A percentile compares a stretch with the other conserved stretches of the same genome.
Evolutionary conservation across 2,113 vertebrate species (phyloP).

Genomic region (Leptobrachium leishanense): DNA sequence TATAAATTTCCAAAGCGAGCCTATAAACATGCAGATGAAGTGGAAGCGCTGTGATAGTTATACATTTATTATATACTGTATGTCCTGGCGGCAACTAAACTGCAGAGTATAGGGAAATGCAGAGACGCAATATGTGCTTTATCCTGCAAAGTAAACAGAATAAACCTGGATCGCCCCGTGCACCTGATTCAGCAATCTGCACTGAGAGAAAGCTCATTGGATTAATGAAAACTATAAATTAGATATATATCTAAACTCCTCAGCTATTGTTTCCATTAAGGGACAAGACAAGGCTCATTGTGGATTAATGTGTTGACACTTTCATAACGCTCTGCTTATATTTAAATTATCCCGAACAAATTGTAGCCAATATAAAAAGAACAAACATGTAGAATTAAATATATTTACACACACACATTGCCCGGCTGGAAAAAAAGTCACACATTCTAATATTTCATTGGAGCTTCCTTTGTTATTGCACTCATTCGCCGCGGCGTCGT

Average conservation of each 20-base stretch:
- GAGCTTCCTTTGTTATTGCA: too few species aligned
- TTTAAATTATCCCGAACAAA: too few species aligned
- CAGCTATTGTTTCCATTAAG: background rate
- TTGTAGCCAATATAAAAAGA: too few species aligned
- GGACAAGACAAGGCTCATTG: background rate
- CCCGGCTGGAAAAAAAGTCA: too few species aligned
- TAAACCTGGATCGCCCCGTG: slow-evolving; percentile 18
- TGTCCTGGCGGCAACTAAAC: slow-evolving; percentile 40
- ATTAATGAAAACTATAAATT: slow-evolving; percentile 37
- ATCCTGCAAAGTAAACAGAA: slow-evolving; percentile 29
- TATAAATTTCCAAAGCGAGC: slow-evolving; percentile 3
- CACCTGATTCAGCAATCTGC: slow-evolving; percentile 44
- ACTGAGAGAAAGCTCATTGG: background rate
- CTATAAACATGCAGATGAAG: slow-evolving; percentile 41
- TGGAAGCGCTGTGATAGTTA: slow-evolving; percentile 9
- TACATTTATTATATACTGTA: slow-evolving; percentile 9
- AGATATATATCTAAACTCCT: slow-evolving; percentile 11
- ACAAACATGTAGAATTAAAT: too few species aligned
- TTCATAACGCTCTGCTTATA: too few species aligned
- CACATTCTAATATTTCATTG: too few species aligned
- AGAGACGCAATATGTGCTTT: slow-evolving; percentile 6
- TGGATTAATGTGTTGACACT: background rate
- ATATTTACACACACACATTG: too few species aligned
- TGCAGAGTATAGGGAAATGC: slow-evolving; percentile 20
- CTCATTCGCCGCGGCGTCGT: too few species aligned